Conservation (phyloP, 1,140 invertebrate species). For the Diabrotica virgifera region DNA sequence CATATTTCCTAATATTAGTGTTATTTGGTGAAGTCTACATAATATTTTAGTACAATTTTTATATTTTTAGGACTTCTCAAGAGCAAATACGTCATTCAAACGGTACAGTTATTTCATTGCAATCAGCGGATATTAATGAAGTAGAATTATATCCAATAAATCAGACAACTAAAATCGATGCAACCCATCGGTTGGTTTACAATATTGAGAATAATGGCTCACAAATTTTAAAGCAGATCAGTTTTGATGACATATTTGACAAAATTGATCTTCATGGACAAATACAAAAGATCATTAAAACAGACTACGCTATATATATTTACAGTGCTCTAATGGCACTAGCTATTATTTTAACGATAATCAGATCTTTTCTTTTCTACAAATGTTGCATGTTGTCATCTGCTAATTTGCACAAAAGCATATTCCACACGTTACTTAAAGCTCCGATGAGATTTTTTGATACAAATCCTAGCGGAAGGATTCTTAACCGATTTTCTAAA, state of each 20-base stretch:
- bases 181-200: too few relatives aligned
- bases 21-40: background rate
- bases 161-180: background rate
- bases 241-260: constrained; percentile 21
- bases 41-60: background rate
- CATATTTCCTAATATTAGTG: too few relatives aligned
- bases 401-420: constrained; percentile 68
- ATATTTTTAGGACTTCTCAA: constrained; percentile 35
- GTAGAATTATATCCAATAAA: background rate
- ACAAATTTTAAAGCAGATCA: background rate
- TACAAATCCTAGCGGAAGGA: constrained; percentile 57
- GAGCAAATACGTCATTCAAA: constrained; percentile 29
- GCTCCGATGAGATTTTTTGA: constrained; percentile 73
- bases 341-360: constrained; percentile 47
- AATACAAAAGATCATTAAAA: constrained; percentile 27
- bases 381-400: constrained; percentile 72
- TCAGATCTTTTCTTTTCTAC: constrained; percentile 68
- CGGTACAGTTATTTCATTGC: too few relatives aligned
- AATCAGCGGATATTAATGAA: too few relatives aligned
- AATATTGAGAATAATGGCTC: too few relatives aligned
- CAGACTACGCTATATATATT: constrained; percentile 42
- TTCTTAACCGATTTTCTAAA: constrained; percentile 74
- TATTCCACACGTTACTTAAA: constrained; percentile 58
- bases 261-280: constrained; percentile 18
- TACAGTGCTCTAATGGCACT: constrained; percentile 46